These are phyloP conservation scores for Cairina moschata DNA, from an alignment of 2,113 vertebrate genomes.

Conservation along the genomic window DNA sequence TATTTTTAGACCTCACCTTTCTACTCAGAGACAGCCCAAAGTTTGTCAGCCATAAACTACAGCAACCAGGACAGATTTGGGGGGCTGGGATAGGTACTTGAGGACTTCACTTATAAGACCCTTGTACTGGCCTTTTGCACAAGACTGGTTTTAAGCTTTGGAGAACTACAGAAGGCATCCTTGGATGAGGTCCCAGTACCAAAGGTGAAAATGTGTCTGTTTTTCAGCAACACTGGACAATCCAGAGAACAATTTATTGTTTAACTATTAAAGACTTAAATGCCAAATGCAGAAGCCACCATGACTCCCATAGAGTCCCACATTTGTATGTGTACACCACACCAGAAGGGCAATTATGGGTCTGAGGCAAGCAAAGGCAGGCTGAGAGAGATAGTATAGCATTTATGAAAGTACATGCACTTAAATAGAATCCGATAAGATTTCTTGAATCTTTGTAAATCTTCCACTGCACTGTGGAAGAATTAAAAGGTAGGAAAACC, in stretches of 20 bases:
- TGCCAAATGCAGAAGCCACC: not conserved
- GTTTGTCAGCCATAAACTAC: not conserved
- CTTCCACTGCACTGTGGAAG: not conserved
- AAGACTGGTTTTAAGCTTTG: not conserved
- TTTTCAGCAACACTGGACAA: not conserved
- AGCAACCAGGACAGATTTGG: not conserved
- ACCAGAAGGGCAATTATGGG: not conserved
- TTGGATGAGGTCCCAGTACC: not conserved
- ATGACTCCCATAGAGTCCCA: not conserved
- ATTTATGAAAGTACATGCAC: not conserved
- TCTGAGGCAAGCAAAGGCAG: not conserved
- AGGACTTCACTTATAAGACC: conserved; percentile 8
- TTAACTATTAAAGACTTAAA: conserved; percentile 11
- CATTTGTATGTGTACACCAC: not conserved
- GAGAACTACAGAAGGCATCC: not conserved
- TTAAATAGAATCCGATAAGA: not conserved
- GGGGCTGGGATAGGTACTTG: not conserved
- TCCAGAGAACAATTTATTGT: not conserved
- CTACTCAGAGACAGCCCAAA: not conserved
- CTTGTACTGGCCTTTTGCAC: conserved; percentile 34
- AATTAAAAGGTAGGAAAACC: not conserved
- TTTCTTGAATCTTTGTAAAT: not conserved
- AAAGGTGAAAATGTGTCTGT: conserved; percentile 33
- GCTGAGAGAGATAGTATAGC: not conserved
- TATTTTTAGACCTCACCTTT: conserved; percentile 38